These are phyloP conservation scores for Anticlea derivata DNA, from an alignment of 2,888 invertebrate species.

Conservation along the genomic window DNA sequence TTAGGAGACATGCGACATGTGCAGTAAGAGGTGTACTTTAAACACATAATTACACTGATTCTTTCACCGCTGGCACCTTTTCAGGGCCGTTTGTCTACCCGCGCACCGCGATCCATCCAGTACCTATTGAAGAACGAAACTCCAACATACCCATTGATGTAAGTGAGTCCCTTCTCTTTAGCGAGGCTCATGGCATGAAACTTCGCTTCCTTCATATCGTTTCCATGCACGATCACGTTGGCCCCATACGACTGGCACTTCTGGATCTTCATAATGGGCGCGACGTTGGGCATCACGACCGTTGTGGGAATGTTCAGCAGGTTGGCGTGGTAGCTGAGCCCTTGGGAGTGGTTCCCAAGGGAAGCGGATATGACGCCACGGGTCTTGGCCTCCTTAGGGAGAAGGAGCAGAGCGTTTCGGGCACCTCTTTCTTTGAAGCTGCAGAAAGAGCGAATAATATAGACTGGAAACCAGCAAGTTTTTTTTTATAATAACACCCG, in stretches of 20 bases:
- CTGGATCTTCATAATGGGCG: conserved; percentile 98
- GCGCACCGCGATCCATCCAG: too few species aligned
- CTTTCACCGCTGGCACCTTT: too few species aligned
- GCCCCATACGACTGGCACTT: conserved; percentile 94
- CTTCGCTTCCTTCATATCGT: conserved; percentile 94
- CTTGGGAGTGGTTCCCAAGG: conserved; percentile 96
- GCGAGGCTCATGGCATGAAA: conserved; percentile 89
- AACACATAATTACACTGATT: too few species aligned
- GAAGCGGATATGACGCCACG: conserved; percentile 96
- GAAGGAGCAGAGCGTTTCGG: conserved; percentile 90
- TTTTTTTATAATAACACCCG: too few species aligned
- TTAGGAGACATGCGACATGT: too few species aligned
- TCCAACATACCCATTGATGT: conserved; percentile 91
- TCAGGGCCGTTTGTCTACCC: too few species aligned
- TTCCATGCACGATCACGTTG: conserved; percentile 91
- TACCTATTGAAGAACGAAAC: conserved; percentile 45
- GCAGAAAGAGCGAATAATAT: neutral
- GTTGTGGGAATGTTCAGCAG: conserved; percentile 88
- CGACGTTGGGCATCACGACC: conserved; percentile 97
- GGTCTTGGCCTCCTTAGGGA: conserved; percentile 88
- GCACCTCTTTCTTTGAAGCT: conserved; percentile 98
- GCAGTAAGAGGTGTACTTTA: too few species aligned
- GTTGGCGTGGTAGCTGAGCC: conserved; percentile 90
- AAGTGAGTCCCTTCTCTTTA: conserved; percentile 87
- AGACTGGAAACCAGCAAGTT: too few species aligned